Conservation (phyloP, 2,888 invertebrate species). For the Apeira syringaria region DNA sequence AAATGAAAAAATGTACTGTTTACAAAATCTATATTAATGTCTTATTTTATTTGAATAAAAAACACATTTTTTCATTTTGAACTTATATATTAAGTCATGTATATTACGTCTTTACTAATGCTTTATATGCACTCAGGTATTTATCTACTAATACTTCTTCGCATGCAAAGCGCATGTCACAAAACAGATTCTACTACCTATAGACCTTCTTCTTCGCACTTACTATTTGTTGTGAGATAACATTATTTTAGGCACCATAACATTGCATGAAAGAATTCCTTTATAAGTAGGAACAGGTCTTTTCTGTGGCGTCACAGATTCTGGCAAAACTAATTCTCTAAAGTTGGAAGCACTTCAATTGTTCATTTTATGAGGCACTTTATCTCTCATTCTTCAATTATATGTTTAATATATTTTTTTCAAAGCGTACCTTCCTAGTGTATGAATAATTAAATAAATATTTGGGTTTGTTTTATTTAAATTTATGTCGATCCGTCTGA, state of each 20-base stretch:
- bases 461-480: too few species aligned
- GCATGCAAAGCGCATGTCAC: slow-evolving; percentile 59
- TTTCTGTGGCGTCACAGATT: too few species aligned
- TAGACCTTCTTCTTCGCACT: slow-evolving; percentile 45
- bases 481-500: too few species aligned
- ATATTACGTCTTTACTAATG: slow-evolving; percentile 50
- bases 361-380: too few species aligned
- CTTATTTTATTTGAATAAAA: background rate
- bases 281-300: too few species aligned
- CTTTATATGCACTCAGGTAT: slow-evolving; percentile 48
- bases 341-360: too few species aligned
- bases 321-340: too few species aligned
- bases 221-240: slow-evolving; percentile 84
- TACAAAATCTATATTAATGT: background rate
- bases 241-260: slow-evolving; percentile 43
- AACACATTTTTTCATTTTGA: slow-evolving; percentile 45
- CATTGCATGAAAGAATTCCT: slow-evolving; percentile 38
- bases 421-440: too few species aligned
- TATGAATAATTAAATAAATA: too few species aligned
- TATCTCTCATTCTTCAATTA: too few species aligned
- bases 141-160: slow-evolving; percentile 45
- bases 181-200: slow-evolving; percentile 16
- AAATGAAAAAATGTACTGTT: slow-evolving; percentile 49
- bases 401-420: too few species aligned
- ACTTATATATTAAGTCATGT: slow-evolving; percentile 17